Percentiles rank a stretch among this genome's conserved stretches.
Conservation (phyloP, 1,140 invertebrate species). For the Zelostemma sp. region DNA sequence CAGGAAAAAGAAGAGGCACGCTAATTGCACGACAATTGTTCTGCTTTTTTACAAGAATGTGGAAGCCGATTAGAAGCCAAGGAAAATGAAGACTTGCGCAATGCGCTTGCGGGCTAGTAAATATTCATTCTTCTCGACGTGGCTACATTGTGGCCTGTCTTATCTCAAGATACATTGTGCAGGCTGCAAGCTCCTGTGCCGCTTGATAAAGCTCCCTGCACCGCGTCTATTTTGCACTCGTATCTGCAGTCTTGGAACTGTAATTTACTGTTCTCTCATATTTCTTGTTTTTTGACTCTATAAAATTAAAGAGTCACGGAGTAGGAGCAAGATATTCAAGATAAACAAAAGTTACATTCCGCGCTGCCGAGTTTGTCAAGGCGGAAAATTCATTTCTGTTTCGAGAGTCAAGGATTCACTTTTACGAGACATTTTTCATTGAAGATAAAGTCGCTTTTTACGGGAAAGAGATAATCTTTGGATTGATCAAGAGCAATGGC, state of each 20-base stretch:
- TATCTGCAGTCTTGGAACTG: conserved; percentile 3
- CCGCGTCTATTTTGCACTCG: conserved; percentile 4
- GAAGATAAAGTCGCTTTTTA: no score
- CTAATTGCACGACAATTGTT: conserved; percentile 3
- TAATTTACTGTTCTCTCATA: conserved; percentile 7
- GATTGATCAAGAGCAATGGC: no score
- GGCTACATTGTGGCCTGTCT: conserved; percentile 3
- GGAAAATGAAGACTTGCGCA: conserved; percentile 31
- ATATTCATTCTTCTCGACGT: conserved; percentile 24
- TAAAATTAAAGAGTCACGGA: background rate
- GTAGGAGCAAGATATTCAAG: background rate
- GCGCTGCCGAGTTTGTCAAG: no score
- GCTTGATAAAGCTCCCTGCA: conserved; percentile 16
- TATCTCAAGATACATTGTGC: conserved; percentile 12
- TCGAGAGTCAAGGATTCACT: no score
- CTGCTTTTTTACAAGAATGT: background rate
- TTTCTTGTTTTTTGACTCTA: conserved; percentile 4
- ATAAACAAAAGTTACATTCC: no score
- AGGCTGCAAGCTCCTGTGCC: background rate
- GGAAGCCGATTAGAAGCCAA: conserved; percentile 36
- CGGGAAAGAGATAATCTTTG: no score
- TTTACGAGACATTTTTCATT: no score
- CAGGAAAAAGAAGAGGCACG: conserved; percentile 4
- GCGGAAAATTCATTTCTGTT: no score
- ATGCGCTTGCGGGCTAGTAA: conserved; percentile 36